phyloP scores from a whole-genome alignment of 2,113 vertebrate genomes.

The Pterocles burchelli region DNA sequence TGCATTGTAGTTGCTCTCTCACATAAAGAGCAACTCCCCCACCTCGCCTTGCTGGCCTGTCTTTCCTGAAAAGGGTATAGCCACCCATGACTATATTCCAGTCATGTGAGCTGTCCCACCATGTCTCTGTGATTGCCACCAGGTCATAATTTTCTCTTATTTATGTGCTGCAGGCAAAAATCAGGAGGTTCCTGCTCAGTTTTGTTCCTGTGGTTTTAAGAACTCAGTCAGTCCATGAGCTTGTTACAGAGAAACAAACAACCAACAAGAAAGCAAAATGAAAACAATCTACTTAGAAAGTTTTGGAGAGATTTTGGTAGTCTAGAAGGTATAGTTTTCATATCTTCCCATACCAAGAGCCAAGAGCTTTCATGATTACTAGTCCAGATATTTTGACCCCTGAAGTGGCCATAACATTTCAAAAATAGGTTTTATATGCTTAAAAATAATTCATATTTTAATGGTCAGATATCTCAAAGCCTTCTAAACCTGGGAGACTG shows the following conservation, averaged over 20 bases:
- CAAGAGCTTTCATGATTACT: neutral
- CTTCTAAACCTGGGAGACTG: neutral
- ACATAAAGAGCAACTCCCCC: no score
- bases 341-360: neutral
- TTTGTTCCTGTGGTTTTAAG: neutral
- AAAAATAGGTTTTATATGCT: constrained; percentile 20
- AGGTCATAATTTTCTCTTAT: no score
- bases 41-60: no score
- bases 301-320: neutral
- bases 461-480: neutral
- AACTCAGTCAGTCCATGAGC: neutral
- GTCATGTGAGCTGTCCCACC: no score
- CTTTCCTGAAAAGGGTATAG: no score
- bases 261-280: neutral
- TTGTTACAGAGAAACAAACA: neutral
- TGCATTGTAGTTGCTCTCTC: no score
- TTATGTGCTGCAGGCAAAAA: neutral
- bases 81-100: no score
- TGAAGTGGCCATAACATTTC: neutral
- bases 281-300: neutral
- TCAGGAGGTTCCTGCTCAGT: neutral
- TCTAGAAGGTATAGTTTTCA: neutral
- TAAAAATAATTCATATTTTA: constrained; percentile 20
- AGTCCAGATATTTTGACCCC: neutral
- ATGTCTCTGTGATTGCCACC: no score